Base-by-base conservation (phyloP, 2,888 invertebrate species). In the Rhagium mordax region DNA sequence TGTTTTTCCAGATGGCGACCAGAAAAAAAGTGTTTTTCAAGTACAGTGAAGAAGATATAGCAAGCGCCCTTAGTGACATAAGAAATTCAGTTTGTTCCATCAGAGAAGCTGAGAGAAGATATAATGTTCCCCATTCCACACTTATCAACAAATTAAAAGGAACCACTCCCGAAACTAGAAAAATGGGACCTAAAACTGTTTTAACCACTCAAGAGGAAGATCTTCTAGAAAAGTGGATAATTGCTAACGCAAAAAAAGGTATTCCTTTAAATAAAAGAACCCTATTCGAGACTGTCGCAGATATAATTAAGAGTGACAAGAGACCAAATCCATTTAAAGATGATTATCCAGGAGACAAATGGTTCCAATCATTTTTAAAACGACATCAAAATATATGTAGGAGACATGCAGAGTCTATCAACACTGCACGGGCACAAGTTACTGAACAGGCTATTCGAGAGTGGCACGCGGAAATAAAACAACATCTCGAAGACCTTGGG, bases 221-320 rank as follows among this genome's bases (percentile, higher is more conserved):
- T 18, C 5, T 24, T 21, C 7, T 21, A 4, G 4, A 18, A 16
- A n/a, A 24, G 7, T 55, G 55, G 55, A 4, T 55, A 8, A 8
- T 55, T 3, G 55, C 55, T 5, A 55, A 55, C 5, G 55, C 55
- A 55, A 55, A 55, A 55, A 55, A 55, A 21, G 20, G 55, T 15
- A 49, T 49, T 18, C 49, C 49, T 16, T 5, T 49, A 49, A 49
- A 49, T 16, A 49, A 49, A 49, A 49, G 49, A 49, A 8, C 15
- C 6, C 15, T 49, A 18, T 49, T 8, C 7, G 49, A 49, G 5
- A 49, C 49, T 15, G 49, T 49, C 16, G 8, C 6, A 8, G 49
- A 49, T 7, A 49, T 49, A 7, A 8, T 49, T 8, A 49, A 49
- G 8, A 18, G 18, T 49, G 49, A 49, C 16, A 8, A 8, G 16